These are phyloP conservation scores for Tholera decimalis DNA, from an alignment of 2,888 invertebrate genomes.

Conservation along the genomic window DNA sequence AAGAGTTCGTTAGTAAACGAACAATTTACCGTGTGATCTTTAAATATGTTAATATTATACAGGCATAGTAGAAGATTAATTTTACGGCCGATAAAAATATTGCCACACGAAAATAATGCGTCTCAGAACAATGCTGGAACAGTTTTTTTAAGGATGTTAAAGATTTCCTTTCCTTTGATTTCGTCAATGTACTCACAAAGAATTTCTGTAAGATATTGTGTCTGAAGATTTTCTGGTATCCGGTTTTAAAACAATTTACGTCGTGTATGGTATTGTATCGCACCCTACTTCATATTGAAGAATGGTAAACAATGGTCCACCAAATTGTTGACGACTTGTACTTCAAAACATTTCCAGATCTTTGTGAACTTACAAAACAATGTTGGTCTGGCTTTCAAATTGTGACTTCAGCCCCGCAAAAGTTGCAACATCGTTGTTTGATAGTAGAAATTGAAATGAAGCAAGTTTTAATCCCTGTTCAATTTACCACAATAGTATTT, in stretches of 20 bases:
- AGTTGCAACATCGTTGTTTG: background rate
- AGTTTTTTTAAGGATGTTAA: background rate
- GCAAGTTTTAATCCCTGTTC: too few relatives aligned
- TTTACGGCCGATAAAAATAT: conserved; percentile 11
- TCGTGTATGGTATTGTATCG: too few relatives aligned
- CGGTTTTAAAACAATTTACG: background rate
- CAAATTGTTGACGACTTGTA: background rate
- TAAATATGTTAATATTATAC: too few relatives aligned
- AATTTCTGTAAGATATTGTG: background rate
- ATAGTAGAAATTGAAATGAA: too few relatives aligned
- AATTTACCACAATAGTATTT: too few relatives aligned
- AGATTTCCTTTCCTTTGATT: background rate
- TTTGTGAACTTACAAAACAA: background rate
- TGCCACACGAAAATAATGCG: background rate
- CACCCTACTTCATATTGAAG: background rate
- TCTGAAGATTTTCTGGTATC: background rate
- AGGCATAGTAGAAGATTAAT: too few relatives aligned
- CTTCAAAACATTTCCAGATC: conserved; percentile 13
- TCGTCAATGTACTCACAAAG: background rate
- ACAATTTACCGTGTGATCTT: too few relatives aligned
- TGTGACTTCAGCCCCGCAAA: background rate
- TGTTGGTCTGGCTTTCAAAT: background rate
- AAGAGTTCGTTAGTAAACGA: too few relatives aligned
- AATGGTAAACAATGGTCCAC: background rate
- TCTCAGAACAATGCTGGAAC: background rate